Evolutionary conservation across 2,113 vertebrate genomes (phyloP).

Genomic region (Neodon shergylaensis): DNA sequence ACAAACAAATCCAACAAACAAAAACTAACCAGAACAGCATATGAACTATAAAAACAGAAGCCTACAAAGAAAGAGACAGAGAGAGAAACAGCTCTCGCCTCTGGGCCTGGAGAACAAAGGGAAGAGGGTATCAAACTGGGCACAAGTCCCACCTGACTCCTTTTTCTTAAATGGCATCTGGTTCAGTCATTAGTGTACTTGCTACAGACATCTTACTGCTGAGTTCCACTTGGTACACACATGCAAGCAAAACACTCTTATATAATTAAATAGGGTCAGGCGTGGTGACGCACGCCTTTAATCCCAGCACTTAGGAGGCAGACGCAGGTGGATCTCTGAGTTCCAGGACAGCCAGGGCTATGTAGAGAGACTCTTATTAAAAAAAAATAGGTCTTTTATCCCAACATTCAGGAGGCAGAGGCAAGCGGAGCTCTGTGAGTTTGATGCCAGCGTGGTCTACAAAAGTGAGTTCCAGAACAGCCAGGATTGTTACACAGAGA

Average conservation of each 20-base stretch:
- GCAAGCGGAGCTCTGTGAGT: not conserved
- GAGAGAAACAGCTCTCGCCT: not conserved
- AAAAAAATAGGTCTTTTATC: not conserved
- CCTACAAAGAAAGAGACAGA: not conserved
- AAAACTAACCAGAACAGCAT: not conserved
- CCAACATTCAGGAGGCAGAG: not conserved
- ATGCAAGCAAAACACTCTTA: not conserved
- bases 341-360: not conserved
- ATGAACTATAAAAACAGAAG: not conserved
- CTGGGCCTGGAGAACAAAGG: not conserved
- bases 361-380: not conserved
- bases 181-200: not conserved
- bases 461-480: not conserved
- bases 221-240: not conserved
- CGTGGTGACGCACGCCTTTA: not conserved
- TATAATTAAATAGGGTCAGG: not conserved
- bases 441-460: not conserved
- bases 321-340: not conserved
- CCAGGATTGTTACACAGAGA: not conserved
- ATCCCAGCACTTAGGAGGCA: not conserved
- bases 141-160: not conserved
- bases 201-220: not conserved
- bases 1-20: no score
- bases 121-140: not conserved
- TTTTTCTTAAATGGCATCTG: not conserved